Percentiles rank a stretch among this genome's conserved stretches.
phyloP scores from a whole-genome alignment of 35 echinoderm and acorn worm genomes.

The Lytechinus pictus region DNA sequence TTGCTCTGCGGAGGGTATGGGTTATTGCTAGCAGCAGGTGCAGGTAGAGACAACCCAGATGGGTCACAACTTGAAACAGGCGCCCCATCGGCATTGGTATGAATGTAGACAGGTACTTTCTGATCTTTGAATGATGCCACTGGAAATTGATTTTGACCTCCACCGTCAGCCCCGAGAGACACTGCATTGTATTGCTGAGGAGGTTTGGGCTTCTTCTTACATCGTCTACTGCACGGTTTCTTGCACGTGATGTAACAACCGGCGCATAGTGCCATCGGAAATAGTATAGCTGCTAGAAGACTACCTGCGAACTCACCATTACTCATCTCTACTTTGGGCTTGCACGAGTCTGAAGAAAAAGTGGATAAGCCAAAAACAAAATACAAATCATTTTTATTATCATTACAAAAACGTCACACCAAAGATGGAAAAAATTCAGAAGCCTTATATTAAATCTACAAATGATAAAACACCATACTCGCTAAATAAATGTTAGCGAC shows the following conservation, averaged over 20 bases:
- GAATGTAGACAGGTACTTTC: not conserved
- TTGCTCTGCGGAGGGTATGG: not conserved
- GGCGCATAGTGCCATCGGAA: not conserved
- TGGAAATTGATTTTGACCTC: not conserved
- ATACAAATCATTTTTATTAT: no score
- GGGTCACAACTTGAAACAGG: not conserved
- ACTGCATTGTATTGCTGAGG: not conserved
- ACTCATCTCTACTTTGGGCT: not conserved
- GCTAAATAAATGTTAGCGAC: no score
- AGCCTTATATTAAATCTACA: no score
- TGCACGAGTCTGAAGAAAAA: no score
- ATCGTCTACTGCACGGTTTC: not conserved
- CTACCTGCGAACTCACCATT: not conserved
- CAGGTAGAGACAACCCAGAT: not conserved
- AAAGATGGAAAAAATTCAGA: no score
- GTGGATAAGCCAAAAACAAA: no score
- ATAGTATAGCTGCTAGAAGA: not conserved
- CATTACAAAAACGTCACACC: no score
- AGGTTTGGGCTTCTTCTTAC: not conserved
- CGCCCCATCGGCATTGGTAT: not conserved
- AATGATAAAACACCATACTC: no score
- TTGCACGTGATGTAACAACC: not conserved
- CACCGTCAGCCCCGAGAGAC: not conserved
- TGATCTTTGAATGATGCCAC: not conserved
- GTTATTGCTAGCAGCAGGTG: not conserved